These are phyloP conservation scores for Scleropages formosus DNA, from an alignment of 2,797 vertebrate species.

Conservation along the genomic window DNA sequence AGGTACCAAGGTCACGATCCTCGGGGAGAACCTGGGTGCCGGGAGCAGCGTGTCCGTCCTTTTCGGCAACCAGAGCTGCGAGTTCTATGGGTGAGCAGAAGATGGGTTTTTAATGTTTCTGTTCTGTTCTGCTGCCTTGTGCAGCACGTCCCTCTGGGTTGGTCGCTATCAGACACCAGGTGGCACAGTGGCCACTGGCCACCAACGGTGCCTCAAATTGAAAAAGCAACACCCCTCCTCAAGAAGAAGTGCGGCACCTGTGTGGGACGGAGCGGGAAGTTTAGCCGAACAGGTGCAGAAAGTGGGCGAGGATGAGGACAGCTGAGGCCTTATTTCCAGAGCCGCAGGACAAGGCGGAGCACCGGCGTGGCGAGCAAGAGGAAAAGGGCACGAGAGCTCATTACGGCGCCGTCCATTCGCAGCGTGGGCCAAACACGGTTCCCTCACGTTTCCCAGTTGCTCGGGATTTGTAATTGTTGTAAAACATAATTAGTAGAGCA, in stretches of 20 bases:
- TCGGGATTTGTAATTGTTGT: neutral
- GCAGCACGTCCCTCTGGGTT: neutral
- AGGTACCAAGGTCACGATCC: slow-evolving; percentile 92
- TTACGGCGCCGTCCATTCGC: neutral
- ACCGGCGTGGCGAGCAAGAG: neutral
- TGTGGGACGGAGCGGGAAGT: neutral
- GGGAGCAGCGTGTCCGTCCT: slow-evolving; percentile 86
- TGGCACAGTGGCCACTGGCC: neutral
- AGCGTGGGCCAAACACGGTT: neutral
- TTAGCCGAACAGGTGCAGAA: neutral
- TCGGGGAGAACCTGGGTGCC: slow-evolving; percentile 85
- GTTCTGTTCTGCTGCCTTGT: neutral
- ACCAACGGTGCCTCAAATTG: neutral
- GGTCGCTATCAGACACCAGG: neutral
- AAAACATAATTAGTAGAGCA: slow-evolving; percentile 1
- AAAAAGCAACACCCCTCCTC: neutral
- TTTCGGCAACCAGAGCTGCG: slow-evolving; percentile 94
- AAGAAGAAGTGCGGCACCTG: too few relatives aligned
- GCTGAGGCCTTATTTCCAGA: neutral
- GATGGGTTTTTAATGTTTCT: neutral
- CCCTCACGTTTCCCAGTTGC: neutral
- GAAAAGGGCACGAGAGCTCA: neutral
- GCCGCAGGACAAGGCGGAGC: neutral
- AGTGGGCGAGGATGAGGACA: neutral
- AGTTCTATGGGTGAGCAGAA: slow-evolving; percentile 84